A percentile compares a stretch with the other conserved stretches of the same genome.
Conservation (phyloP, 2,797 vertebrate species). For the Semotilus atromaculatus region DNA sequence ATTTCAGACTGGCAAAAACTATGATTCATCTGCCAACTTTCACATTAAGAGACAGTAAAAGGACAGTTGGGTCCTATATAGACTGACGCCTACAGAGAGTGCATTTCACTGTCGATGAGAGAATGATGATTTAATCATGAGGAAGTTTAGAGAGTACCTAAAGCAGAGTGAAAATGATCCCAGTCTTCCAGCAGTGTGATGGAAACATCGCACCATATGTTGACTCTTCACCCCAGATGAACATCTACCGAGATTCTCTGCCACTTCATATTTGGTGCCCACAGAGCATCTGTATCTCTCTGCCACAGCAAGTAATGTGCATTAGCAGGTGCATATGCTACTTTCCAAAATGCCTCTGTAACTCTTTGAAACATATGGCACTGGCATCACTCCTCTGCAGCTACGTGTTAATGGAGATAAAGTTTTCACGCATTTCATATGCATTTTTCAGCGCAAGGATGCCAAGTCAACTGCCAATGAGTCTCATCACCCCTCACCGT, state of each 20-base stretch:
- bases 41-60: slow-evolving; percentile 57
- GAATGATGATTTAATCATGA: slow-evolving; percentile 31
- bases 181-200: slow-evolving; percentile 21
- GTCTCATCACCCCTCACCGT: slow-evolving; percentile 31
- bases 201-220: slow-evolving; percentile 55
- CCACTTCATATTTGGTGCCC: slow-evolving; percentile 30
- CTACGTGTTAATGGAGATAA: slow-evolving; percentile 40
- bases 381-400: slow-evolving; percentile 25
- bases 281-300: slow-evolving; percentile 50
- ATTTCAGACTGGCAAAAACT: slow-evolving; percentile 49
- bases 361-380: slow-evolving; percentile 56
- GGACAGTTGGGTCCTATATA: slow-evolving; percentile 47
- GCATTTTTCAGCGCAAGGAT: slow-evolving; percentile 19
- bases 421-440: slow-evolving; percentile 27
- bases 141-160: not conserved
- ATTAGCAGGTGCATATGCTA: slow-evolving; percentile 44
- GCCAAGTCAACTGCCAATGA: slow-evolving; percentile 37
- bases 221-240: slow-evolving; percentile 52
- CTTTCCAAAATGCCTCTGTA: slow-evolving; percentile 43
- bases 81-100: slow-evolving; percentile 54
- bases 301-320: slow-evolving; percentile 36
- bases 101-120: slow-evolving; percentile 53
- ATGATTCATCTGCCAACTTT: slow-evolving; percentile 50
- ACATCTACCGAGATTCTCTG: slow-evolving; percentile 15
- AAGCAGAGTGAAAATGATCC: slow-evolving; percentile 27